Conservation (phyloP, 1,140 invertebrate genomes). For the Carposina sasakii region DNA sequence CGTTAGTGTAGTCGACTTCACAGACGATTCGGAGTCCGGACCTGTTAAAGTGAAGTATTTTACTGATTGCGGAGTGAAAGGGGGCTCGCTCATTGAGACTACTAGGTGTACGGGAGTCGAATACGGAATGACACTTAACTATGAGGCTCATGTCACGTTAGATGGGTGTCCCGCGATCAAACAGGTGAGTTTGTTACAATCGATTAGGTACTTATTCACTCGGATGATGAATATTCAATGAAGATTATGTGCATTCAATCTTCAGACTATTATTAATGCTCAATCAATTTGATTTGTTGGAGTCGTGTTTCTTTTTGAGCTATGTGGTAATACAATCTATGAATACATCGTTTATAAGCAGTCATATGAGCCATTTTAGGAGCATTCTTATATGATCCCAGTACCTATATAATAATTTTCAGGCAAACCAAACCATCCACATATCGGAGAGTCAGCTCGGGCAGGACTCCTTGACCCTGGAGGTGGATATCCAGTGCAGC, state of each 20-base stretch:
- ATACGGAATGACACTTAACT: constrained; percentile 73
- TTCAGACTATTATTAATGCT: no score
- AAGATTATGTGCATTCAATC: no score
- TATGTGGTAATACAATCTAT: no score
- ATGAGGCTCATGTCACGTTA: constrained; percentile 73
- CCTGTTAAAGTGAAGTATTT: constrained; percentile 73
- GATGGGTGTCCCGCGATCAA: constrained; percentile 65
- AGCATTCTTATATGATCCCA: no score
- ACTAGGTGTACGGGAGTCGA: constrained; percentile 72
- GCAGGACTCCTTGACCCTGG: constrained; percentile 59
- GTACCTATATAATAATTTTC: no score
- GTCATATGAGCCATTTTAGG: no score
- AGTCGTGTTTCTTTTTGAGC: no score
- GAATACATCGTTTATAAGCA: no score
- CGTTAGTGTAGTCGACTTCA: constrained; percentile 73
- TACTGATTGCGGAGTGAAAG: constrained; percentile 71
- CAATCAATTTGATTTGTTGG: no score
- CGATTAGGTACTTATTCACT: background rate
- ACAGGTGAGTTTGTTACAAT: constrained; percentile 34
- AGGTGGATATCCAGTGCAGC: constrained; percentile 64
- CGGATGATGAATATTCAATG: no score
- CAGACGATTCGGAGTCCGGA: constrained; percentile 64
- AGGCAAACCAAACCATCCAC: constrained; percentile 52
- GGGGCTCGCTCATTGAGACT: constrained; percentile 54
- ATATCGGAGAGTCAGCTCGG: constrained; percentile 71